Percentiles rank a stretch among this genome's conserved stretches.
These are phyloP conservation scores for Pleuronectes platessa DNA, from an alignment of 2,113 vertebrate species.

Conservation along the genomic window DNA sequence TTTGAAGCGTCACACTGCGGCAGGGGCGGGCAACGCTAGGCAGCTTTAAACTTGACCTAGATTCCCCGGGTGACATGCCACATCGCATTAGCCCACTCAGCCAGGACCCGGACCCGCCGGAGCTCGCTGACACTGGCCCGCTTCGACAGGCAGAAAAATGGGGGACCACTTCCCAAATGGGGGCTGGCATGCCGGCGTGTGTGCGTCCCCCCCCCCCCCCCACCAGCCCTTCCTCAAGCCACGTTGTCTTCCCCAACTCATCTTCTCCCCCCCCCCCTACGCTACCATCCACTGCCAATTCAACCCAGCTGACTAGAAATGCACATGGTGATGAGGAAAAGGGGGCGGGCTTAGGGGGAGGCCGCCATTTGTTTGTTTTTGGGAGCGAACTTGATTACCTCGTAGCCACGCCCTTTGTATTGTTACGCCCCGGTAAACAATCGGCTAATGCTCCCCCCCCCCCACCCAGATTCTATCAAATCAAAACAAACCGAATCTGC, in stretches of 20 bases:
- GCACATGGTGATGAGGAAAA: constrained; percentile 24
- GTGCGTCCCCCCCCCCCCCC: neutral
- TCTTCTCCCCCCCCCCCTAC: constrained; percentile 1
- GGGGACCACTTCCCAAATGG: constrained; percentile 83
- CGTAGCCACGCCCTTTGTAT: constrained; percentile 60
- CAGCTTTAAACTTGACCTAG: constrained; percentile 90
- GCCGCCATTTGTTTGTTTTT: constrained; percentile 64
- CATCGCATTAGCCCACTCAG: constrained; percentile 85
- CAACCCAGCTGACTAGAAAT: constrained; percentile 70
- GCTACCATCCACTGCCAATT: constrained; percentile 36
- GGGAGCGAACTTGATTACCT: constrained; percentile 60
- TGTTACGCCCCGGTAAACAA: constrained; percentile 55
- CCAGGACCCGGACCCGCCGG: constrained; percentile 81
- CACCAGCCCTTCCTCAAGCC: neutral
- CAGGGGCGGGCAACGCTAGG: constrained; percentile 61
- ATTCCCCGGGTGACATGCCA: constrained; percentile 86
- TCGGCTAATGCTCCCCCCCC: constrained; percentile 57
- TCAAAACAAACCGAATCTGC: constrained; percentile 65
- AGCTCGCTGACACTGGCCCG: constrained; percentile 79
- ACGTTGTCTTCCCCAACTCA: neutral
- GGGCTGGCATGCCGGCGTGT: constrained; percentile 64
- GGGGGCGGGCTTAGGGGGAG: neutral
- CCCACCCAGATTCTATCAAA: constrained; percentile 57
- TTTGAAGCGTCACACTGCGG: constrained; percentile 68
- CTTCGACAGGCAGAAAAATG: constrained; percentile 85